Percentiles rank a stretch among this genome's conserved stretches.
These are phyloP conservation scores for Vireo griseus DNA, from an alignment of 2,797 vertebrate species.

Conservation along the genomic window DNA sequence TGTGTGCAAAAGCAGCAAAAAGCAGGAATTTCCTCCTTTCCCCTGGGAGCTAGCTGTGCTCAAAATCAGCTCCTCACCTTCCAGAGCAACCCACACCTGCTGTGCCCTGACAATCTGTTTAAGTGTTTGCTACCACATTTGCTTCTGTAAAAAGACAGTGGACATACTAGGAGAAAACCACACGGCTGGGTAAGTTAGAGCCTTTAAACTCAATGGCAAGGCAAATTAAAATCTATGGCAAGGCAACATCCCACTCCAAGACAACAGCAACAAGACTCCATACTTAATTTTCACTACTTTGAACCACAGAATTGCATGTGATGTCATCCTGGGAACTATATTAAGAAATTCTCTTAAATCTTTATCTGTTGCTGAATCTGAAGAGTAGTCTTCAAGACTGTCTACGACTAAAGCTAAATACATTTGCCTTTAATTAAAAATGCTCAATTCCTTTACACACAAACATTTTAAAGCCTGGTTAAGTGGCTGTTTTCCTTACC, in stretches of 20 bases:
- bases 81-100: neutral
- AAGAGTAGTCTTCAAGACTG: neutral
- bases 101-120: neutral
- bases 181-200: neutral
- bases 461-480: neutral
- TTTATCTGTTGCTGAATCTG: neutral
- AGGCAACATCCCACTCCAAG: neutral
- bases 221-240: neutral
- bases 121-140: neutral
- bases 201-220: neutral
- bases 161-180: neutral
- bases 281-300: neutral
- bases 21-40: too few species aligned
- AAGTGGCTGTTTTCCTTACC: conserved; percentile 72
- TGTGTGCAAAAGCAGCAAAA: fast-evolving
- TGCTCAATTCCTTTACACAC: neutral
- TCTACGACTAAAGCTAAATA: neutral
- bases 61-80: neutral
- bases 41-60: neutral
- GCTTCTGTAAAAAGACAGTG: neutral
- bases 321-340: neutral
- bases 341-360: neutral
- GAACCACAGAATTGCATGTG: neutral
- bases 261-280: neutral
- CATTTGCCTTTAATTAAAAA: neutral